Conservation (phyloP, 2,113 vertebrate species). For the Ceuthmochares aereus region DNA sequence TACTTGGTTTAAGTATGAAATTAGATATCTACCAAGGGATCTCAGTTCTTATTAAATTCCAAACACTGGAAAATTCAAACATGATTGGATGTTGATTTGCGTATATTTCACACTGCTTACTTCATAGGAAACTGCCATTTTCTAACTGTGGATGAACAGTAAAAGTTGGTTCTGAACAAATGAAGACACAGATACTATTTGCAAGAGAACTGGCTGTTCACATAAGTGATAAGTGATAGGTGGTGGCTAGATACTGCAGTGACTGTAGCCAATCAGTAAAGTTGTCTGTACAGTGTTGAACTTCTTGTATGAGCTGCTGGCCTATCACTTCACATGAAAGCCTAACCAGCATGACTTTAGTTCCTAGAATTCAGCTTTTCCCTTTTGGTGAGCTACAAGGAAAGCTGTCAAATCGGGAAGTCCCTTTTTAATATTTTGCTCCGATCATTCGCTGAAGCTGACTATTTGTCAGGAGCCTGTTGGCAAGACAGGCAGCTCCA, state of each 20-base stretch:
- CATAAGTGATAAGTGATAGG: neutral
- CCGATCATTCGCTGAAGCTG: neutral
- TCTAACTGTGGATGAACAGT: conserved; percentile 16
- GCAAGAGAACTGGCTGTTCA: neutral
- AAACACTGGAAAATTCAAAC: neutral
- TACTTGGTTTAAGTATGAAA: neutral
- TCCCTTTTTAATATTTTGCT: neutral
- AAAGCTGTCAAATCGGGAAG: neutral
- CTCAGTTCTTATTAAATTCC: neutral
- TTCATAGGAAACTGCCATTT: conserved; percentile 1
- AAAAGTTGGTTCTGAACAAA: conserved; percentile 28
- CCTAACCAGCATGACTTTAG: neutral
- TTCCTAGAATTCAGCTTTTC: neutral
- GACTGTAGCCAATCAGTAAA: neutral
- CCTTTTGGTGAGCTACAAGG: neutral
- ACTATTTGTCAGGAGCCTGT: neutral
- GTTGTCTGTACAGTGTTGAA: neutral
- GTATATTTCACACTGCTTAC: neutral
- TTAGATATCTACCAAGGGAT: neutral
- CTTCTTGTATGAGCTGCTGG: neutral
- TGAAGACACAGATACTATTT: conserved; percentile 21
- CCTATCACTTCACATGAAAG: neutral
- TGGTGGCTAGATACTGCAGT: neutral
- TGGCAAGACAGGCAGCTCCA: neutral
- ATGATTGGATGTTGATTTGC: conserved; percentile 9